These are phyloP conservation scores for Pocillopora verrucosa DNA, from an alignment of 64 coral and sea anemone genomes.

Conservation along the genomic window DNA sequence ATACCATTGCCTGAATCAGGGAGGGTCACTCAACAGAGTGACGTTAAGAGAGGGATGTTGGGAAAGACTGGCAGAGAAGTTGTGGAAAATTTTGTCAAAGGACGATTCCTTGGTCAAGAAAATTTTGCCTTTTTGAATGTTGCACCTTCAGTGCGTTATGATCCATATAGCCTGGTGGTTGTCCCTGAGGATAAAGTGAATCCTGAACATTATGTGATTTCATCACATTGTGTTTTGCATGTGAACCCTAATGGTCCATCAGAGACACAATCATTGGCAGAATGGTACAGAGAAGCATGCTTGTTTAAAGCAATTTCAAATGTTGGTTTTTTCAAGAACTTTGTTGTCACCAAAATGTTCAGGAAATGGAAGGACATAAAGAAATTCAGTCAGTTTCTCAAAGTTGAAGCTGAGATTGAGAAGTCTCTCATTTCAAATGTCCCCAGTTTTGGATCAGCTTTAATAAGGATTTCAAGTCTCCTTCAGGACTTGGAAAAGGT, in stretches of 20 bases:
- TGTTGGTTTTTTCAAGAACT: slow-evolving; percentile 91
- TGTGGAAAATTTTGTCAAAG: slow-evolving; percentile 86
- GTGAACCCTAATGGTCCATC: slow-evolving; percentile 74
- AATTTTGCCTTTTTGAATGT: slow-evolving; percentile 97
- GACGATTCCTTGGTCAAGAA: slow-evolving; percentile 75
- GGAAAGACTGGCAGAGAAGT: slow-evolving; percentile 84
- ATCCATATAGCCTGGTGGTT: slow-evolving; percentile 90
- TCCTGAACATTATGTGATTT: slow-evolving; percentile 97
- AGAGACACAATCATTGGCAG: slow-evolving; percentile 75
- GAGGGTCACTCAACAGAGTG: slow-evolving; percentile 1
- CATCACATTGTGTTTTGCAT: slow-evolving; percentile 90
- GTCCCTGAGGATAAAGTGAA: slow-evolving; percentile 84
- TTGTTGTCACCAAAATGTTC: slow-evolving; percentile 88
- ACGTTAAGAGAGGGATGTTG: slow-evolving; percentile 32
- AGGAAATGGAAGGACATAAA: slow-evolving; percentile 83
- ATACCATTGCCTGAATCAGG: slow-evolving; percentile 18
- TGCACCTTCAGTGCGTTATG: slow-evolving; percentile 69
- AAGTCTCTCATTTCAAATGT: slow-evolving; percentile 80
- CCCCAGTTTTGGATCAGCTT: slow-evolving; percentile 95
- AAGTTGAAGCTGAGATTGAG: slow-evolving; percentile 69
- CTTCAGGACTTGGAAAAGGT: slow-evolving; percentile 81
- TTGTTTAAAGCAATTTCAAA: slow-evolving; percentile 81
- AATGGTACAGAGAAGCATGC: slow-evolving; percentile 92
- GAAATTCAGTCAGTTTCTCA: slow-evolving; percentile 76
- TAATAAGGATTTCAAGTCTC: slow-evolving; percentile 80